Conservation (phyloP, 2,797 vertebrate species). For the Nothura maculosa region DNA sequence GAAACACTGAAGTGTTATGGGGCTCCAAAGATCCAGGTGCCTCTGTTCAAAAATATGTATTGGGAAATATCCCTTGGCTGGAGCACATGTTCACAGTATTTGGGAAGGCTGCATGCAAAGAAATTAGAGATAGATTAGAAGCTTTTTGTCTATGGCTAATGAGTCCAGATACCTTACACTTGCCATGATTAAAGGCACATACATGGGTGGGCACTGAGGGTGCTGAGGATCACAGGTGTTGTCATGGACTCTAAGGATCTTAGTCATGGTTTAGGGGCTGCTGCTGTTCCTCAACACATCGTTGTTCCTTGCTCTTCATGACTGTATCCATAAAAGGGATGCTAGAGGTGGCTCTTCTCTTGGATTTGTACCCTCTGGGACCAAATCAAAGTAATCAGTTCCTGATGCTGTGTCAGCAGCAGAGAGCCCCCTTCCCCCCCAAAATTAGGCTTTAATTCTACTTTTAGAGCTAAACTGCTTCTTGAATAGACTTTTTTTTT, state of each 20-base stretch:
- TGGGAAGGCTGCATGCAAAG: not conserved
- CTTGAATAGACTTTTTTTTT: not conserved
- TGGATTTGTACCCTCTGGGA: not conserved
- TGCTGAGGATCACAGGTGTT: not conserved
- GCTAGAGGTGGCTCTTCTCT: fast-evolving
- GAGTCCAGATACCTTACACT: not conserved
- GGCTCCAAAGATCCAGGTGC: not conserved
- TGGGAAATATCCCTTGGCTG: not conserved
- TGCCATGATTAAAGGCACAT: not conserved
- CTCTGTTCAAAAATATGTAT: not conserved
- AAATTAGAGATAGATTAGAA: not conserved
- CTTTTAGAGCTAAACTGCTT: not conserved
- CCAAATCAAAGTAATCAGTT: not conserved
- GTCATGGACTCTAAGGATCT: not conserved
- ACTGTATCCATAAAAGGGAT: too few species aligned
- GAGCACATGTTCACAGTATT: not conserved
- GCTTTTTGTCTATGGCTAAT: not conserved
- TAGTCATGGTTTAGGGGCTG: fast-evolving
- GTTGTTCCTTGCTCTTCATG: fast-evolving
- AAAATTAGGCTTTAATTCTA: not conserved
- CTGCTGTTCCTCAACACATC: not conserved
- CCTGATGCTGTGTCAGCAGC: not conserved
- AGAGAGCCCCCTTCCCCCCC: not conserved
- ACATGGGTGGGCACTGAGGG: not conserved
- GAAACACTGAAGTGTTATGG: not conserved